These are phyloP conservation scores for Lasioglossum vierecki DNA, from an alignment of 2,888 invertebrate genomes.

Conservation along the genomic window DNA sequence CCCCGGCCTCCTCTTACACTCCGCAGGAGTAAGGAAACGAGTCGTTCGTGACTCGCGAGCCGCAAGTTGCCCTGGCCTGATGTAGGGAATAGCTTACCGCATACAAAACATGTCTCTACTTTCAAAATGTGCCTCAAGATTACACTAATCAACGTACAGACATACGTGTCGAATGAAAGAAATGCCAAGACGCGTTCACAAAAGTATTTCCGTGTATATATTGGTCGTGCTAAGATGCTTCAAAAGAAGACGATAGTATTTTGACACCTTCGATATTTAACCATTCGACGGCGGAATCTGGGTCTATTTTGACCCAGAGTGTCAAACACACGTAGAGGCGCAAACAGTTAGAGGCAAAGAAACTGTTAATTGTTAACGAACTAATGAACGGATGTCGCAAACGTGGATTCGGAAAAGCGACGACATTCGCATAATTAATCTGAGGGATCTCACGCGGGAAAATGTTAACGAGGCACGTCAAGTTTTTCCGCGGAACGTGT, in stretches of 20 bases:
- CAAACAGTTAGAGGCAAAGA: neutral
- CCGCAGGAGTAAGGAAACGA: no score
- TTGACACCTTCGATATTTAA: neutral
- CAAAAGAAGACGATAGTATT: neutral
- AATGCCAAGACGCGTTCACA: neutral
- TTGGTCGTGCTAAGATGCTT: neutral
- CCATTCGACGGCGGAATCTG: neutral
- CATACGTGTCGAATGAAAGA: neutral
- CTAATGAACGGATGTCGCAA: conserved; percentile 12
- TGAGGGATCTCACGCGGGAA: neutral
- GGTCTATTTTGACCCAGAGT: no score
- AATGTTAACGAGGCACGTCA: conserved; percentile 45
- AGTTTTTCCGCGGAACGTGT: conserved; percentile 17
- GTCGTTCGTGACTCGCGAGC: no score
- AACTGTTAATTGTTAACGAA: neutral
- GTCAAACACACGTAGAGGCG: neutral
- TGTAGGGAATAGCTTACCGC: neutral
- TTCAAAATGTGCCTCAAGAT: neutral
- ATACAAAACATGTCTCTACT: conserved; percentile 20
- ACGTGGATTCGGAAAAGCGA: neutral
- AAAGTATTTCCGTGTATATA: neutral
- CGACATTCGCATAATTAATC: conserved; percentile 44
- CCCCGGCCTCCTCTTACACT: no score
- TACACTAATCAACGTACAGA: conserved; percentile 1
- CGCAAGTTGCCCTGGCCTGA: no score